Evolutionary conservation across 2,797 vertebrate species (phyloP).

Genomic region (Cuculus canorus): DNA sequence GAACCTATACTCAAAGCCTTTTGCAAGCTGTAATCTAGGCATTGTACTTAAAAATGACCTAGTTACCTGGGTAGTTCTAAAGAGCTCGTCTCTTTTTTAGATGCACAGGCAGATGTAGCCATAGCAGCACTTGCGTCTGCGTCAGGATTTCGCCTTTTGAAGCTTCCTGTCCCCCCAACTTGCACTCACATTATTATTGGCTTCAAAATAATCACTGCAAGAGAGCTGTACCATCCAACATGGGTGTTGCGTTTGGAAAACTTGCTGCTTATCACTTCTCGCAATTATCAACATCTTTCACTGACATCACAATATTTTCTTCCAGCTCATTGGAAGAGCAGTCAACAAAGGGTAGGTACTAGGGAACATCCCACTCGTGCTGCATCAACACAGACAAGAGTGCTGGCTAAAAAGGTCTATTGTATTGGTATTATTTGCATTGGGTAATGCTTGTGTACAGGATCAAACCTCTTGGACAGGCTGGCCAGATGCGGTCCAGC

Average conservation of each 20-base stretch:
- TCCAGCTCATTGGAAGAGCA: background rate
- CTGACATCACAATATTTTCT: background rate
- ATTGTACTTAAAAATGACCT: background rate
- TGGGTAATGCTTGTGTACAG: background rate
- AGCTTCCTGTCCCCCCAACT: background rate
- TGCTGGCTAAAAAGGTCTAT: background rate
- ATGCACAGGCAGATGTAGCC: background rate
- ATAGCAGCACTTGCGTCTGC: background rate
- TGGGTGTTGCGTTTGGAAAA: background rate
- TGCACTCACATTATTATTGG: background rate
- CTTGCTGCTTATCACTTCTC: background rate
- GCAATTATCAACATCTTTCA: background rate
- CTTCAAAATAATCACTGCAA: background rate
- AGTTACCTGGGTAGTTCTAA: background rate
- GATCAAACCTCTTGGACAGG: background rate
- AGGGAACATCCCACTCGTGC: background rate
- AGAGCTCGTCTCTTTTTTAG: background rate
- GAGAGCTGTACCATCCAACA: background rate
- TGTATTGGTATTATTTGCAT: background rate
- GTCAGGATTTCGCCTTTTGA: background rate
- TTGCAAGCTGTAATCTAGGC: background rate
- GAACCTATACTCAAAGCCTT: background rate
- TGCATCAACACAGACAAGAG: fast-evolving
- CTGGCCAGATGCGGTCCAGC: background rate
- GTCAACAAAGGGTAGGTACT: background rate